Evolutionary conservation across 92 coral and sea anemone species (phyloP).

Genomic region (Metridium senile): DNA sequence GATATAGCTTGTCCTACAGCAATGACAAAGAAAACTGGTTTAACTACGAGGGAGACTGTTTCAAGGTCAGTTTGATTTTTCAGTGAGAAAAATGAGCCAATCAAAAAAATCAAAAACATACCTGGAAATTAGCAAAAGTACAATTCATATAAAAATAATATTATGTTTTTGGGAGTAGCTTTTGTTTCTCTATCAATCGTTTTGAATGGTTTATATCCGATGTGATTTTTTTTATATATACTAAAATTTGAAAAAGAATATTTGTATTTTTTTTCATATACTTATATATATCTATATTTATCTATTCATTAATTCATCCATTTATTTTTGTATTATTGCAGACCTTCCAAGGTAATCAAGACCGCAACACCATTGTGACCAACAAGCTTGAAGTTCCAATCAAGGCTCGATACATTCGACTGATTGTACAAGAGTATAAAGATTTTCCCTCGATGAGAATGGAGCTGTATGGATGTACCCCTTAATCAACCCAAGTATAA

Average conservation of each 20-base stretch:
- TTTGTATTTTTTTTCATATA: no score
- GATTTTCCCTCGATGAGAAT: neutral
- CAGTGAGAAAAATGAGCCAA: neutral
- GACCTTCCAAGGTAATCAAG: neutral
- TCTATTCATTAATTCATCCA: neutral
- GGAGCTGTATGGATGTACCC: neutral
- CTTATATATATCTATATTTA: no score
- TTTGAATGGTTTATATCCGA: no score
- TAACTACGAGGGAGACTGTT: neutral
- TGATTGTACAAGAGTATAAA: neutral
- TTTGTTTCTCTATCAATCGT: no score
- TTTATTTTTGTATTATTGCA: neutral
- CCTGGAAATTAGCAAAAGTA: no score
- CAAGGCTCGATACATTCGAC: neutral
- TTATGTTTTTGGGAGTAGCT: no score
- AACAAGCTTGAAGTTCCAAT: neutral
- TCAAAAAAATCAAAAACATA: no score
- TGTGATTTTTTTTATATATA: no score
- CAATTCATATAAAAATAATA: no score
- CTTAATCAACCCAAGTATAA: no score
- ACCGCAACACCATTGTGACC: neutral
- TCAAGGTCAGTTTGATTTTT: neutral
- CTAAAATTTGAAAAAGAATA: no score
- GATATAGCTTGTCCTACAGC: conserved; percentile 1
- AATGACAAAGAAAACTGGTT: conserved; percentile 1